Evolutionary conservation across 2,888 invertebrate genomes (phyloP).

Genomic region (Caenorhabditis parvicauda): DNA sequence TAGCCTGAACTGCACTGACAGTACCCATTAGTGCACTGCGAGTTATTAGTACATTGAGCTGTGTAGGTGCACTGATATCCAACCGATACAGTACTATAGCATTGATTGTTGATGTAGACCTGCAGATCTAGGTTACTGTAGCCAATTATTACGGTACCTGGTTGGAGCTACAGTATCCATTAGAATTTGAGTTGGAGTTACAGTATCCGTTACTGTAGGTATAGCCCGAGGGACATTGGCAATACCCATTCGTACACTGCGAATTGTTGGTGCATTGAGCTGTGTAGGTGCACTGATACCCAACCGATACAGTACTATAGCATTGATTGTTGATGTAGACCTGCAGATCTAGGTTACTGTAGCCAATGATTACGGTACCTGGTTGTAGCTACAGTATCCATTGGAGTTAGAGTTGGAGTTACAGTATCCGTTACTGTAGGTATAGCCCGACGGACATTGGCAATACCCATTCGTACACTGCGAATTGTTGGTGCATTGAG

Average conservation of each 20-base stretch:
- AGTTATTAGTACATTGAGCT: conserved; percentile 22
- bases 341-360: no score
- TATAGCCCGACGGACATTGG: conserved; percentile 20
- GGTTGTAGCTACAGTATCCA: neutral
- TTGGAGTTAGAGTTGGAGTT: neutral
- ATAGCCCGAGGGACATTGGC: conserved; percentile 22
- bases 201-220: conserved; percentile 11
- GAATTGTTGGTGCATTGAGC: conserved; percentile 25
- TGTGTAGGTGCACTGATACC: conserved; percentile 18
- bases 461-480: conserved; percentile 21
- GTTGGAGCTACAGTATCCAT: conserved; percentile 11
- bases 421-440: conserved; percentile 11
- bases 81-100: conserved; percentile 15
- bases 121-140: conserved; percentile 1
- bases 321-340: conserved; percentile 28
- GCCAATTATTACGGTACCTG: neutral
- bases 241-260: conserved; percentile 18
- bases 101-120: conserved; percentile 27
- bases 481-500: conserved; percentile 23
- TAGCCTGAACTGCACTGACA: conserved; percentile 24
- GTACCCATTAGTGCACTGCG: conserved; percentile 17
- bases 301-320: conserved; percentile 15
- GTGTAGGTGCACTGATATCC: conserved; percentile 21
- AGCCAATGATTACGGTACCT: no score
- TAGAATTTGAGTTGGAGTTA: conserved; percentile 12